Conservation (phyloP, 2,888 invertebrate species). For the Acheta domesticus region DNA sequence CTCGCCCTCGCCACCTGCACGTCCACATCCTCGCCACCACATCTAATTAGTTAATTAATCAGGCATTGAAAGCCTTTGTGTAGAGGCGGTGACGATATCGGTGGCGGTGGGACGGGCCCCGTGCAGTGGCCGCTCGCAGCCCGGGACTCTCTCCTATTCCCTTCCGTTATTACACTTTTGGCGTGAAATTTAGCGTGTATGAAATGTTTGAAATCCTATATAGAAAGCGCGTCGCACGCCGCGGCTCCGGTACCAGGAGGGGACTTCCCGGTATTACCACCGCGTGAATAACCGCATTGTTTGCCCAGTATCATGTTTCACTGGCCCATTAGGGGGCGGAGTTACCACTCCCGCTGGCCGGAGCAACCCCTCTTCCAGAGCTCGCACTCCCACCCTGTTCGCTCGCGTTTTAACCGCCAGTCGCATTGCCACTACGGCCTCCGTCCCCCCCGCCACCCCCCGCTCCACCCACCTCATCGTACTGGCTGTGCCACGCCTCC, state of each 20-base stretch:
- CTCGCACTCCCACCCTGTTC: not conserved
- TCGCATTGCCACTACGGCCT: not conserved
- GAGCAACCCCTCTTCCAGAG: too few relatives aligned
- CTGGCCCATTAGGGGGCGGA: not conserved
- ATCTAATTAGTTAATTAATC: too few relatives aligned
- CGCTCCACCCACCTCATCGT: not conserved
- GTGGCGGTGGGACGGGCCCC: too few relatives aligned
- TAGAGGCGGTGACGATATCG: too few relatives aligned
- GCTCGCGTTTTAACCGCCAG: not conserved
- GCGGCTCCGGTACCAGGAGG: not conserved
- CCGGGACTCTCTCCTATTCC: not conserved
- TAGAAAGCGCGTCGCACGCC: not conserved
- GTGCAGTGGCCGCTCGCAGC: too few relatives aligned
- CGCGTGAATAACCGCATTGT: slow-evolving; percentile 7
- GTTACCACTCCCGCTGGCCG: not conserved
- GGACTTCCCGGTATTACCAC: not conserved
- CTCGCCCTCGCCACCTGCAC: too few relatives aligned
- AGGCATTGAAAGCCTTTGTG: too few relatives aligned
- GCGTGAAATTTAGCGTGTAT: slow-evolving; percentile 18
- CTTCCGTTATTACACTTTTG: slow-evolving; percentile 18
- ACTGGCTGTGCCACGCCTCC: not conserved
- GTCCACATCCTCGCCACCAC: too few relatives aligned
- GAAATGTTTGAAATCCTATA: slow-evolving; percentile 9
- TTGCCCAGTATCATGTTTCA: slow-evolving; percentile 8
- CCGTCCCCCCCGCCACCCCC: not conserved